Evolutionary conservation across 1,140 invertebrate genomes (phyloP).

Genomic region (Epicauta chinensis): DNA sequence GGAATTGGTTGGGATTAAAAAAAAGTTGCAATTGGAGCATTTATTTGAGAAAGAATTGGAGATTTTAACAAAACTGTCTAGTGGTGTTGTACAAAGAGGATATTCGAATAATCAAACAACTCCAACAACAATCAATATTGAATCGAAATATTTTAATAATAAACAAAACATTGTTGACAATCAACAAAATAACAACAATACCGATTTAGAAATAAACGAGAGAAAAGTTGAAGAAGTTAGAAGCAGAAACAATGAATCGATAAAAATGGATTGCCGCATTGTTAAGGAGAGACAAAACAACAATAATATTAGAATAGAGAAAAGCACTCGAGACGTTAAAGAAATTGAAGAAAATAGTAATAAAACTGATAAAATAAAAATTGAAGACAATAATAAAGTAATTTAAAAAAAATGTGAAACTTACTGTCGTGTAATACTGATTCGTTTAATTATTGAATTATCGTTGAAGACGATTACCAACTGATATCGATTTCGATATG

Average conservation of each 20-base stretch:
- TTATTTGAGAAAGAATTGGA: constrained; percentile 23
- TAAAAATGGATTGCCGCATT: too few species aligned
- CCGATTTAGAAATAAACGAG: too few species aligned
- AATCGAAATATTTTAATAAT: background rate
- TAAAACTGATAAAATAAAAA: background rate
- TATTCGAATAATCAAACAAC: background rate
- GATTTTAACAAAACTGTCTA: too few species aligned
- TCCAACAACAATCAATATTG: background rate
- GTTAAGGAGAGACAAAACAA: too few species aligned
- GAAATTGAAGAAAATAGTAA: constrained; percentile 2
- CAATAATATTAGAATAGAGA: too few species aligned
- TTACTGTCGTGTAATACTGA: constrained; percentile 28
- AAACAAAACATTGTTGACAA: background rate
- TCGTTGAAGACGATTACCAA: background rate
- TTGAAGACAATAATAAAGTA: constrained; percentile 1
- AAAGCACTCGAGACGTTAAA: too few species aligned
- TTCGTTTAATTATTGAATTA: constrained; percentile 16
- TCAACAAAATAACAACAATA: too few species aligned
- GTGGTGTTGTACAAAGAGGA: background rate
- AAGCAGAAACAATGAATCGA: background rate
- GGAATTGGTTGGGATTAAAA: constrained; percentile 23
- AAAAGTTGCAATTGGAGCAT: constrained; percentile 29
- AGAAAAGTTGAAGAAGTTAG: too few species aligned
- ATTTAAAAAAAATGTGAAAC: constrained; percentile 17
- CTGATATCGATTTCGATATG: too few species aligned